phyloP scores from a whole-genome alignment of 2,797 vertebrate genomes.

The Rhabdomys pumilio region DNA sequence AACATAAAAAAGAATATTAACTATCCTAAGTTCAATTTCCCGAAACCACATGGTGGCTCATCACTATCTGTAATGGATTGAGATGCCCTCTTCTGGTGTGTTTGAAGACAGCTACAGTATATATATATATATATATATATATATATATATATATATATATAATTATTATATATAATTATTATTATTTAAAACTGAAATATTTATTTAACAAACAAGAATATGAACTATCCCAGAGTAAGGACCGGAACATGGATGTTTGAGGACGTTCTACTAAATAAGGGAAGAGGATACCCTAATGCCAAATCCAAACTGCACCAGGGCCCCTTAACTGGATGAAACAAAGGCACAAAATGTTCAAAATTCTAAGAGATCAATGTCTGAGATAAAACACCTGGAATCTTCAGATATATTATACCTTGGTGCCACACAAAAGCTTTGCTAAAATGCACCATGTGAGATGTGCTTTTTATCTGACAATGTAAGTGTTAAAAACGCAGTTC shows the following conservation, averaged over 20 bases:
- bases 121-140: too few relatives aligned
- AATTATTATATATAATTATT: too few relatives aligned
- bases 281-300: not conserved
- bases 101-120: too few relatives aligned
- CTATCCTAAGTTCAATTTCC: too few relatives aligned
- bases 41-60: too few relatives aligned
- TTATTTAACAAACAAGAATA: not conserved
- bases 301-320: not conserved
- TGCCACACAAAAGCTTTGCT: conserved; percentile 36
- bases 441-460: not conserved
- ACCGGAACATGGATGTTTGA: not conserved
- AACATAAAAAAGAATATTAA: too few relatives aligned
- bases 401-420: conserved; percentile 42
- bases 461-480: conserved; percentile 67
- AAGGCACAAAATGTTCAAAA: conserved; percentile 22
- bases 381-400: not conserved
- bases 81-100: too few relatives aligned
- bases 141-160: too few relatives aligned
- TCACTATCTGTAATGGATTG: too few relatives aligned
- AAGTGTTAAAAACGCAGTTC: conserved; percentile 56
- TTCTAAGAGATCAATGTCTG: not conserved
- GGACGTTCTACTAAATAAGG: not conserved
- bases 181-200: too few relatives aligned
- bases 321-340: not conserved
- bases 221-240: not conserved